These are phyloP conservation scores for Eurypyga helias DNA, from an alignment of 2,113 vertebrate genomes.

Conservation along the genomic window DNA sequence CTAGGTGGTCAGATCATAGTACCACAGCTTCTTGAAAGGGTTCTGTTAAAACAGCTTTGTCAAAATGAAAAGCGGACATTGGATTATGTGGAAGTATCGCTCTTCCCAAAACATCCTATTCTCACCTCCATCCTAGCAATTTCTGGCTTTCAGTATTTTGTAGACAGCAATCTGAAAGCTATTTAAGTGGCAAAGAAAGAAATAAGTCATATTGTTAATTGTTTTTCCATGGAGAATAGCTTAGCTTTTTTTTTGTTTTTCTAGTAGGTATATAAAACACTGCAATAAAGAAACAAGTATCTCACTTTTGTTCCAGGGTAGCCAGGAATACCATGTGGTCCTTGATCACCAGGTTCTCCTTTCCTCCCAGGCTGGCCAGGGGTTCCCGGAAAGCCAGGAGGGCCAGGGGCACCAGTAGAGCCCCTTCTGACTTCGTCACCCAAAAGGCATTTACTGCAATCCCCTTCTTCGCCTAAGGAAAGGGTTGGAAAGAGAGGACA, in stretches of 20 bases:
- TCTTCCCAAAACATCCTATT: neutral
- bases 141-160: neutral
- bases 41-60: neutral
- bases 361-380: conserved; percentile 70
- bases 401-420: conserved; percentile 71
- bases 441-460: conserved; percentile 69
- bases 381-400: conserved; percentile 75
- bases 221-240: neutral
- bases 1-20: neutral
- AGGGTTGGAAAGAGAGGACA: neutral
- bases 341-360: conserved; percentile 78
- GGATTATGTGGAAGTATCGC: neutral
- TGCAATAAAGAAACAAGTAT: neutral
- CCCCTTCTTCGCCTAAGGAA: conserved; percentile 74
- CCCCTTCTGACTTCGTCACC: conserved; percentile 40
- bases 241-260: neutral
- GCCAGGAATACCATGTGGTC: conserved; percentile 82
- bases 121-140: neutral
- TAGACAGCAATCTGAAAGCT: neutral
- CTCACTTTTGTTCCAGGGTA: conserved; percentile 78
- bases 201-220: fast-evolving
- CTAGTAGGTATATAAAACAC: neutral
- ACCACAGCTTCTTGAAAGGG: neutral
- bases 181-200: neutral
- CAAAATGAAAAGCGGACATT: neutral